Conservation (phyloP, 2,113 vertebrate genomes). For the Brevimyrus niger region DNA sequence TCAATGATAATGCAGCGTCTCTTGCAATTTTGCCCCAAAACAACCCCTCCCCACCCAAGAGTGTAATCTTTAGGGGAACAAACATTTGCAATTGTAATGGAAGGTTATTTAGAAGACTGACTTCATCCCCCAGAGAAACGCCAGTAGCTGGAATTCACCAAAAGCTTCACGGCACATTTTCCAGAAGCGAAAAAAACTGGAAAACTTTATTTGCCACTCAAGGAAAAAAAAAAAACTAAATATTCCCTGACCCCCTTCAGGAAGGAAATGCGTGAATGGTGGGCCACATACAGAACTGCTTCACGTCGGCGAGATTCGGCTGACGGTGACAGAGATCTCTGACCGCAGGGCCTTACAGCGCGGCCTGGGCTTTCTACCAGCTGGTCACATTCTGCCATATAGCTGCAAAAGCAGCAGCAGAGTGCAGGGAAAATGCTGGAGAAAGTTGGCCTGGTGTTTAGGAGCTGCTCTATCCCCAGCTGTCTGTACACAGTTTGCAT, state of each 20-base stretch:
- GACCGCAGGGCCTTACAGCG: background rate
- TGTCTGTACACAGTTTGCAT: background rate
- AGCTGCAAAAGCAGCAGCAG: background rate
- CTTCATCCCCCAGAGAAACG: background rate
- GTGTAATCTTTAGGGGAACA: background rate
- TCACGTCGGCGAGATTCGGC: background rate
- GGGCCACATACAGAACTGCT: background rate
- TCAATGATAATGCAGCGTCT: slow-evolving; percentile 7
- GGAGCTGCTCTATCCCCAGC: background rate
- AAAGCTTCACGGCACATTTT: background rate
- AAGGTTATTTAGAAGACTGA: background rate
- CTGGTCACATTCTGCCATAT: background rate
- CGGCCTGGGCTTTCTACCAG: background rate
- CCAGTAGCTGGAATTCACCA: background rate
- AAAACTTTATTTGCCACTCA: background rate
- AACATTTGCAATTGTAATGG: slow-evolving; percentile 3
- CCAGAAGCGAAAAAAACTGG: background rate
- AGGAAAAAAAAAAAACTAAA: background rate
- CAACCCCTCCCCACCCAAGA: background rate
- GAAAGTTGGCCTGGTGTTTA: background rate
- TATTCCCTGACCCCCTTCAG: background rate
- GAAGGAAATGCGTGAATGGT: background rate
- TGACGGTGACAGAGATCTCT: background rate
- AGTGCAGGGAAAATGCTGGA: background rate
- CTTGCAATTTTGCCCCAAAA: background rate